Evolutionary conservation across 2,888 invertebrate species (phyloP).

Genomic region (Rosalia funebris): DNA sequence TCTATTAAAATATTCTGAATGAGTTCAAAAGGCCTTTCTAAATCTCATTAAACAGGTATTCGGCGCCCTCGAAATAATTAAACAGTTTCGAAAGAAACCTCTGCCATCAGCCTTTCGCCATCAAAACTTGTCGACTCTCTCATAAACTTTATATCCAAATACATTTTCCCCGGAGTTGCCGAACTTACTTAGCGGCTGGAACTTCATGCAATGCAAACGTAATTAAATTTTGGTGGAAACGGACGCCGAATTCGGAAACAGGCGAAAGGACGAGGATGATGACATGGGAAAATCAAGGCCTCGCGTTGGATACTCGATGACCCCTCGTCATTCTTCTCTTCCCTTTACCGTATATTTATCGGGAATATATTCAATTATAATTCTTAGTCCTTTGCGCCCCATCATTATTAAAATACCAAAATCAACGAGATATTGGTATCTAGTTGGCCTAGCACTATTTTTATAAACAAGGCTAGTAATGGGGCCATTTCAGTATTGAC

Average conservation of each 20-base stretch:
- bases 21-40: slow-evolving; percentile 36
- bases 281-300: no score
- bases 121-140: slow-evolving; percentile 21
- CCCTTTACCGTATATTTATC: no score
- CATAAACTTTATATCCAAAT: slow-evolving; percentile 31
- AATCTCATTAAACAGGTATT: slow-evolving; percentile 44
- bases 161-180: slow-evolving; percentile 24
- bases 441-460: no score
- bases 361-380: no score
- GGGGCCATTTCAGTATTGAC: no score
- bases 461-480: no score
- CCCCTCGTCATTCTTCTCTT: no score
- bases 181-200: slow-evolving; percentile 33
- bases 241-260: slow-evolving; percentile 6
- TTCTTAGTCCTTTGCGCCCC: no score
- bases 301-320: no score
- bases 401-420: no score
- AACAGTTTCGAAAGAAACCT: slow-evolving; percentile 39
- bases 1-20: slow-evolving; percentile 41
- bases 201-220: slow-evolving; percentile 42
- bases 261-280: no score
- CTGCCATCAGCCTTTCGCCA: slow-evolving; percentile 12
- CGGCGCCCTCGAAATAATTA: slow-evolving; percentile 31
- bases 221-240: slow-evolving; percentile 43
- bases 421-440: no score